These are phyloP conservation scores for Trachelus troglodyta DNA, from an alignment of 2,888 invertebrate species.

Conservation along the genomic window DNA sequence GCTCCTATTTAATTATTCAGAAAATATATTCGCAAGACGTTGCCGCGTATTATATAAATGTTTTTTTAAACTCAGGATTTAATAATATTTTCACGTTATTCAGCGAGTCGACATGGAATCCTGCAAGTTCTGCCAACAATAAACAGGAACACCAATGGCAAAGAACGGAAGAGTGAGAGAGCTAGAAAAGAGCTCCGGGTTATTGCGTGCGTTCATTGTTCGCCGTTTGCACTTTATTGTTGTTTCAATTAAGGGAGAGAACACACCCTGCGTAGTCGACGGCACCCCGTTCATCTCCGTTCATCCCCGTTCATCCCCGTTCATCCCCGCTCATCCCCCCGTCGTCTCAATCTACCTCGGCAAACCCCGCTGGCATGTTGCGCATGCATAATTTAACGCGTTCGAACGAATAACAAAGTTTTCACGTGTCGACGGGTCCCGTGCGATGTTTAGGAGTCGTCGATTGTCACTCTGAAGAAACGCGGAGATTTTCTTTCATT, in stretches of 20 bases:
- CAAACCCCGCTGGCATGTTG: slow-evolving; percentile 55
- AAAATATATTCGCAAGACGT: too few relatives aligned
- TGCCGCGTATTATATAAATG: neutral
- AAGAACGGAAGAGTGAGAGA: neutral
- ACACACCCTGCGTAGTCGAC: slow-evolving; percentile 31
- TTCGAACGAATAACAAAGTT: slow-evolving; percentile 65
- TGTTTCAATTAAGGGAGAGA: slow-evolving; percentile 54
- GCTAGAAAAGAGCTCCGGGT: slow-evolving; percentile 37
- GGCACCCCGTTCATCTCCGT: slow-evolving; percentile 21
- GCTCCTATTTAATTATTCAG: too few relatives aligned
- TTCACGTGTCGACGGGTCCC: slow-evolving; percentile 56
- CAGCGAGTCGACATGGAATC: slow-evolving; percentile 6
- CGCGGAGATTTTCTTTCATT: too few relatives aligned
- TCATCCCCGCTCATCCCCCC: slow-evolving; percentile 27
- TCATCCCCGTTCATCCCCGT: slow-evolving; percentile 5
- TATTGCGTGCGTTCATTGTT: slow-evolving; percentile 47
- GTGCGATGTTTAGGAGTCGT: too few relatives aligned
- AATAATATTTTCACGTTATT: slow-evolving; percentile 30
- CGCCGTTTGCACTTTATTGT: slow-evolving; percentile 52
- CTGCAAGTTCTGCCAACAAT: neutral
- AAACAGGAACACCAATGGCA: neutral
- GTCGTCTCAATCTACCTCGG: slow-evolving; percentile 7
- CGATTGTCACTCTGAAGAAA: too few relatives aligned
- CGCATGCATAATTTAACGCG: slow-evolving; percentile 64
- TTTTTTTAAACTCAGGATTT: slow-evolving; percentile 25